Evolutionary conservation across 2,113 vertebrate species (phyloP).

Genomic region (Podilymbus podiceps): DNA sequence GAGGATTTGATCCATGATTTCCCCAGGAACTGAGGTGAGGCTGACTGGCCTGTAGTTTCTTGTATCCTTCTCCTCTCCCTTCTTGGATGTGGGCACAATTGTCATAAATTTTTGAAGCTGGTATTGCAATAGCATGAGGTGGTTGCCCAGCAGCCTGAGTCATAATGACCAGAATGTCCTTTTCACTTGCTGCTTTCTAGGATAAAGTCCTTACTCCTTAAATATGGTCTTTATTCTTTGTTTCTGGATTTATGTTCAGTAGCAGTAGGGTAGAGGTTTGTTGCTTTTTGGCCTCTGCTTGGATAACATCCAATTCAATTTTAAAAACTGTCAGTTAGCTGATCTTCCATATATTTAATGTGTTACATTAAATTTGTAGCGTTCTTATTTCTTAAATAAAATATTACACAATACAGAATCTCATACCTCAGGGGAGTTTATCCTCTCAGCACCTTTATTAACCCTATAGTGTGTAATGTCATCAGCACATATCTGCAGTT

Average conservation of each 20-base stretch:
- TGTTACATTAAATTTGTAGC: not conserved
- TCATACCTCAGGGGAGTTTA: not conserved
- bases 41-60: not conserved
- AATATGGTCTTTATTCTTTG: not conserved
- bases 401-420: not conserved
- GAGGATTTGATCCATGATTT: not conserved
- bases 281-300: not conserved
- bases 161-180: accelerated
- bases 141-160: not conserved
- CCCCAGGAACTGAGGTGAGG: not conserved
- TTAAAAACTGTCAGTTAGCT: not conserved
- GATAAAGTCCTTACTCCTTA: not conserved
- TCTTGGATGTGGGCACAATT: not conserved
- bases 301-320: slow-evolving; percentile 17
- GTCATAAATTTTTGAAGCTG: not conserved
- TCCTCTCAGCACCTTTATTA: not conserved
- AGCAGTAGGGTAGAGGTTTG: not conserved
- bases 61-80: not conserved
- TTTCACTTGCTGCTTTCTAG: not conserved
- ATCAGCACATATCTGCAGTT: not conserved
- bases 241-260: not conserved
- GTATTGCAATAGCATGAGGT: not conserved
- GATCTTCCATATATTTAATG: not conserved
- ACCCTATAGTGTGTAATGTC: not conserved
- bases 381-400: slow-evolving; percentile 13